Evolutionary conservation across 2,888 invertebrate genomes (phyloP), one percentile per base, ranked within the genome.

Genomic region (Lapara coniferarum): DNA sequence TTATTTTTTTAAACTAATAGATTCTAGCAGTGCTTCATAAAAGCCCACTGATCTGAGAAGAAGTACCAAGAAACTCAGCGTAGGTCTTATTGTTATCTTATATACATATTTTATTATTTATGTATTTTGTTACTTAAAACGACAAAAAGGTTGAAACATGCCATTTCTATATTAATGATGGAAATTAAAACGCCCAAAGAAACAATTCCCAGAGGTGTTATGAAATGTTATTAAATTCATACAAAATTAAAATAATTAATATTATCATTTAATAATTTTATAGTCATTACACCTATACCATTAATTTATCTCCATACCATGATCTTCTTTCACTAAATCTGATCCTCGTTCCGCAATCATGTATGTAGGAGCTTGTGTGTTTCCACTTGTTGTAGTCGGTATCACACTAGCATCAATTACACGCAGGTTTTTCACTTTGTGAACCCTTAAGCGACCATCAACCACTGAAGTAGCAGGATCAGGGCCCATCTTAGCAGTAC

Each of bases 281-380:
- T 25, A 25, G 25, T 25, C 25, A 44, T 58, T 16, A 49, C 52
- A 49, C 46, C 14, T 19, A 12, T 49, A 57, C 69, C 12, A 59
- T 68, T 5, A 19, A 14, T 37, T 56, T 10, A 66, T 30, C 46
- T 10, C 0, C 12, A 66, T 44, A n/a, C 58, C 69, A 68, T 81
- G 72, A 68, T 81, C 82, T 78, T 95, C 92, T 82, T 96, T 96
- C 66, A 97, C 95, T 87, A 97, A 93, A 83, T 97, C 96, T 0
- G 96, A 94, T 0, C 94, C 96, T 80, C 96, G 96, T 82, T 97
- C 97, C 0, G 95, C 97, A 66, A 97, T 96, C 97, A 97, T 97
- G 14, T 97, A 96, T 0, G 19, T 16, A 63, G 59, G 59, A 12
- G 12, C 59, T 46, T 97, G 97, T 0, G 96, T 97, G 82, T 97